These are phyloP conservation scores for Heterohyrax brucei DNA, from an alignment of 2,797 vertebrate species.

Conservation along the genomic window DNA sequence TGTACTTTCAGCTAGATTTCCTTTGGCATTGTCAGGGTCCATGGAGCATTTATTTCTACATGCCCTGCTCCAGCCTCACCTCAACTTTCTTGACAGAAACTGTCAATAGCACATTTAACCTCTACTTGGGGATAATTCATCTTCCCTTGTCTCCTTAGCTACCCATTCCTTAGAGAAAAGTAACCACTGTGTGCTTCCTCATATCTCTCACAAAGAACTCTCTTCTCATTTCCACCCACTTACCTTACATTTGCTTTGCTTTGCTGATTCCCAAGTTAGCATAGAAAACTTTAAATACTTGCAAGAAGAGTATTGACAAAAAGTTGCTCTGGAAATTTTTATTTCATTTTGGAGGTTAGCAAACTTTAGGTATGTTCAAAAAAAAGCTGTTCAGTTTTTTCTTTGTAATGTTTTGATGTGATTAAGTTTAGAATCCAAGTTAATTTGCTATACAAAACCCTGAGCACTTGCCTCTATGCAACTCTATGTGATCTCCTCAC, in stretches of 20 bases:
- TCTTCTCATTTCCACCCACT: accelerated
- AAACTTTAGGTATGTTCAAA: neutral
- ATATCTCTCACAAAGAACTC: neutral
- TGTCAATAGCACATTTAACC: neutral
- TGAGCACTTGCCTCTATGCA: no score
- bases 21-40: accelerated
- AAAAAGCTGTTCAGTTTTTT: neutral
- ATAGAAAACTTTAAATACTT: neutral
- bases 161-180: neutral
- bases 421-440: no score
- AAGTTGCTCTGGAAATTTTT: neutral
- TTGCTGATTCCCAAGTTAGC: accelerated
- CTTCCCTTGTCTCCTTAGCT: neutral
- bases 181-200: no score
- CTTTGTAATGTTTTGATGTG: no score
- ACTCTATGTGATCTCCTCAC: no score
- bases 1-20: no score
- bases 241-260: accelerated
- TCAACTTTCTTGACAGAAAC: neutral
- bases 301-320: neutral
- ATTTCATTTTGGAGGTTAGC: neutral
- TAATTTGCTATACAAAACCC: no score
- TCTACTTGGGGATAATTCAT: neutral
- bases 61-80: accelerated
- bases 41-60: accelerated